These are phyloP conservation scores for Pterocles gutturalis DNA, from an alignment of 2,113 vertebrate genomes.

Conservation along the genomic window DNA sequence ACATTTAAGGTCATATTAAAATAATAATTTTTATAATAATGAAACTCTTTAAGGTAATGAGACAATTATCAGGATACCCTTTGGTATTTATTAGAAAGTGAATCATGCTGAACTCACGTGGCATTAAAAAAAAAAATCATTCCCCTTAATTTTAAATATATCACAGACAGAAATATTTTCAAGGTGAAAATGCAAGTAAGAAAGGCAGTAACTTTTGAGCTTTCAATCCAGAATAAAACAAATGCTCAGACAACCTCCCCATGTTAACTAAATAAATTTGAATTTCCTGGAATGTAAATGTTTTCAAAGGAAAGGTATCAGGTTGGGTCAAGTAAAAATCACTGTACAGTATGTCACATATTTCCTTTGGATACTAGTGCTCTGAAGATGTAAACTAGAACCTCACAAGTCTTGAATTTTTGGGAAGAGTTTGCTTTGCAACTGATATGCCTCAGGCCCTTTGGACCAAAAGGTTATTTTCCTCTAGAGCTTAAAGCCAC, in stretches of 20 bases:
- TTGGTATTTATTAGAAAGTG: neutral
- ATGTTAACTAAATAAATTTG: neutral
- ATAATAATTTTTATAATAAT: neutral
- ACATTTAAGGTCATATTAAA: neutral
- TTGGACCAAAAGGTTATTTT: neutral
- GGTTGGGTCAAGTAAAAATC: neutral
- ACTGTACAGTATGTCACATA: neutral
- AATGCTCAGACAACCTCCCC: neutral
- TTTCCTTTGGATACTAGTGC: neutral
- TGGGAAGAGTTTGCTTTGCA: neutral
- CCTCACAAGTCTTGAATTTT: neutral
- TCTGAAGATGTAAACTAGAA: neutral
- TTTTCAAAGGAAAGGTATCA: neutral
- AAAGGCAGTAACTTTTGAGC: neutral
- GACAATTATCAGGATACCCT: neutral
- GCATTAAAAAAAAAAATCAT: neutral
- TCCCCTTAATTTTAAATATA: neutral
- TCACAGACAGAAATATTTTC: neutral
- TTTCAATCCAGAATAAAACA: neutral
- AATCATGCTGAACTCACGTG: neutral
- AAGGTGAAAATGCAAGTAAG: neutral
- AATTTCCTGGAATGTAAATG: neutral
- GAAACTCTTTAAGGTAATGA: neutral
- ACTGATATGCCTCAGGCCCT: neutral
- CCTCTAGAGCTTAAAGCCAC: neutral